Conservation (phyloP, 2,113 vertebrate species). For the Taurulus bubalis region DNA sequence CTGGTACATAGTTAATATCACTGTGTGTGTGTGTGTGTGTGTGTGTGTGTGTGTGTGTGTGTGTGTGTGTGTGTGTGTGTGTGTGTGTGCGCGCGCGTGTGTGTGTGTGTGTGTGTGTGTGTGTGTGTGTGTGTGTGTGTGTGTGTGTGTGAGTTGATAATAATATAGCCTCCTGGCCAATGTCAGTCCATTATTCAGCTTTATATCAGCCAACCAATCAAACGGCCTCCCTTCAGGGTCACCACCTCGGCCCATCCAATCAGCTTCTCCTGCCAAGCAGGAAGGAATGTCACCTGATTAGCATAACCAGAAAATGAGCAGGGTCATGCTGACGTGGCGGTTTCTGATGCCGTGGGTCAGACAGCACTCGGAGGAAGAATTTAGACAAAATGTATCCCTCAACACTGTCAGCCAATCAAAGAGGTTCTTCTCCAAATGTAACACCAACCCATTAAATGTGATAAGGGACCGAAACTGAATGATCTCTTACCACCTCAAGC, state of each 20-base stretch:
- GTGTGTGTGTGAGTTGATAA: conserved; percentile 36
- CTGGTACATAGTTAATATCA: conserved; percentile 39
- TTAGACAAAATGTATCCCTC: conserved; percentile 20
- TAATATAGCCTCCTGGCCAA: conserved; percentile 54
- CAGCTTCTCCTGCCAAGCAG: conserved; percentile 69
- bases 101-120: conserved; percentile 22
- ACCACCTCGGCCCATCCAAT: conserved; percentile 74
- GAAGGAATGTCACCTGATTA: conserved; percentile 67
- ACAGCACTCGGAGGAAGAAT: conserved; percentile 9
- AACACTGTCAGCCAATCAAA: conserved; percentile 35
- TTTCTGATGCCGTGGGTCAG: conserved; percentile 34
- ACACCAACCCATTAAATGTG: conserved; percentile 11
- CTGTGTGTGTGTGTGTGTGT: conserved; percentile 31
- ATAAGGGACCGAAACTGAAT: conserved; percentile 17
- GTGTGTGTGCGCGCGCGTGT: conserved; percentile 19
- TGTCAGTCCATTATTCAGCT: conserved; percentile 68
- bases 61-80: conserved; percentile 12
- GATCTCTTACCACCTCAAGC: conserved; percentile 37
- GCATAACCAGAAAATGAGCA: conserved; percentile 64
- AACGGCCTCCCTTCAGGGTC: conserved; percentile 69
- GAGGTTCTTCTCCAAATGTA: conserved; percentile 17
- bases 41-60: conserved; percentile 27
- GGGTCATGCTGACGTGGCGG: conserved; percentile 58
- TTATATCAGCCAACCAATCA: conserved; percentile 74
- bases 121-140: conserved; percentile 15